These are phyloP conservation scores for Drosophila sulfurigaster DNA, from an alignment of 1,140 invertebrate genomes.

Conservation along the genomic window DNA sequence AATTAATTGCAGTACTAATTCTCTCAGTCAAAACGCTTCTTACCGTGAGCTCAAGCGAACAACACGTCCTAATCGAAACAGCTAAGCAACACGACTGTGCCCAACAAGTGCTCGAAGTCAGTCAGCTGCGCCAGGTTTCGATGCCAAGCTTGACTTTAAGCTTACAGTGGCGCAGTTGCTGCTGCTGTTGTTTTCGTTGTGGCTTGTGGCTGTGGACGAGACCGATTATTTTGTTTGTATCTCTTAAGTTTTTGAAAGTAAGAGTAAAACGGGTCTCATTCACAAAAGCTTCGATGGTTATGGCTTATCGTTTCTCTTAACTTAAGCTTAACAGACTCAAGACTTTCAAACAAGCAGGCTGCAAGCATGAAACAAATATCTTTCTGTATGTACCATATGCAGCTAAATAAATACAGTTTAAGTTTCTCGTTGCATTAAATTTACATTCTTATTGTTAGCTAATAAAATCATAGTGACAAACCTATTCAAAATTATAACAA, in stretches of 20 bases:
- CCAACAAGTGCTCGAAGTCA: constrained; percentile 50
- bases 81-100: constrained; percentile 73
- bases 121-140: constrained; percentile 56
- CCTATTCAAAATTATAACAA: too few relatives aligned
- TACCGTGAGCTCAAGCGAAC: constrained; percentile 72
- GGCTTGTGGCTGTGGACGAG: neutral
- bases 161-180: constrained; percentile 50
- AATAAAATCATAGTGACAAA: too few relatives aligned
- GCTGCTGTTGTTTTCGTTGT: constrained; percentile 13
- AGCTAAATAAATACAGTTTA: too few relatives aligned
- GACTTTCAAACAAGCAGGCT: neutral
- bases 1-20: constrained; percentile 12
- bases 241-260: constrained; percentile 81
- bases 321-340: neutral
- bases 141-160: constrained; percentile 48
- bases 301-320: neutral
- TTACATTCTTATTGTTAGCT: constrained; percentile 6
- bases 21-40: constrained; percentile 35
- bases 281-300: constrained; percentile 30
- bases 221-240: constrained; percentile 12
- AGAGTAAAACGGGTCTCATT: constrained; percentile 61
- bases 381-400: neutral
- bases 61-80: constrained; percentile 71
- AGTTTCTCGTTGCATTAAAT: neutral
- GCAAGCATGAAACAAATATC: too few relatives aligned